These are phyloP conservation scores for Amblyjoppa proteus DNA, from an alignment of 2,888 invertebrate species.

Conservation along the genomic window DNA sequence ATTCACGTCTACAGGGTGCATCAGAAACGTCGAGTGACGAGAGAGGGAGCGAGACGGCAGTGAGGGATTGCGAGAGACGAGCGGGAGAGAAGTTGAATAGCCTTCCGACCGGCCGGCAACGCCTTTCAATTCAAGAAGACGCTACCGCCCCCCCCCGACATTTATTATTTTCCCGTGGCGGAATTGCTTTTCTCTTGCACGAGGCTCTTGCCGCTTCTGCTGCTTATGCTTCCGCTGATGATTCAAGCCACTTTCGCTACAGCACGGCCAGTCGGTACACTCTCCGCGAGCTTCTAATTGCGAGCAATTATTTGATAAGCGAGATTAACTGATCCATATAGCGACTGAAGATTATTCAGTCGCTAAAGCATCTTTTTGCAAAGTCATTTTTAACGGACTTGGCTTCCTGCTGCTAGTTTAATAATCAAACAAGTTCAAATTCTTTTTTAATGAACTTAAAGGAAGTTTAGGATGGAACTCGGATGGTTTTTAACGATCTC, in stretches of 20 bases:
- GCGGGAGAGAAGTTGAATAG: constrained; percentile 57
- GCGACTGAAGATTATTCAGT: constrained; percentile 2
- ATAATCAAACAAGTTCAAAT: not conserved
- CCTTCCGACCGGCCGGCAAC: constrained; percentile 49
- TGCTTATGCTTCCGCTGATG: not conserved
- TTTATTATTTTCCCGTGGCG: constrained; percentile 61
- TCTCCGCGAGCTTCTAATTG: constrained; percentile 48
- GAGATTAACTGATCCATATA: constrained; percentile 54
- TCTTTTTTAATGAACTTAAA: not conserved
- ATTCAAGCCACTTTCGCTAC: constrained; percentile 8
- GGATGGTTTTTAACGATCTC: not conserved
- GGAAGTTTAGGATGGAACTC: not conserved
- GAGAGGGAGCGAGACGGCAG: constrained; percentile 28
- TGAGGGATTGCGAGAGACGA: constrained; percentile 40
- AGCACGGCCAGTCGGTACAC: constrained; percentile 5
- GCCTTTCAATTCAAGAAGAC: constrained; percentile 58
- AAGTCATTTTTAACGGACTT: not conserved
- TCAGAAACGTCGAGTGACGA: constrained; percentile 43
- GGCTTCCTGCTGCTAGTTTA: not conserved
- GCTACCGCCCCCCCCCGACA: constrained; percentile 23
- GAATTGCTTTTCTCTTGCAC: constrained; percentile 44
- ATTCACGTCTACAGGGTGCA: constrained; percentile 39
- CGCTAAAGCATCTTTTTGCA: not conserved
- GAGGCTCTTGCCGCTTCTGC: not conserved
- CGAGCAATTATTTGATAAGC: constrained; percentile 48